Base-by-base conservation (phyloP, 2,888 invertebrate genomes). In the Odontomyia ornata region DNA sequence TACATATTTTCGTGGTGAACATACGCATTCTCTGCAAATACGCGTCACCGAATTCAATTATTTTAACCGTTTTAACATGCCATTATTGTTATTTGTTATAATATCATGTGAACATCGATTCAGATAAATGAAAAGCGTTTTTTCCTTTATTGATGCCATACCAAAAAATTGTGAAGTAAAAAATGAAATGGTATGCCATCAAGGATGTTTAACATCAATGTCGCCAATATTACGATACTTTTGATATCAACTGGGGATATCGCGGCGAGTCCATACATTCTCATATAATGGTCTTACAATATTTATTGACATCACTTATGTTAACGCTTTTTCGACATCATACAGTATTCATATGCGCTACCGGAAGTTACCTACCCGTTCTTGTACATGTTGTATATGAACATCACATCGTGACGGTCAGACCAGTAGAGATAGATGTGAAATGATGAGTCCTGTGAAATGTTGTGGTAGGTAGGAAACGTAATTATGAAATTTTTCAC, bases 401-500 rank as follows among this genome's bases (percentile, higher is more conserved):
- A 9, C 9, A 36, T 36, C n/a, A n/a, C n/a, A n/a, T n/a, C n/a
- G n/a, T n/a, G n/a, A 9, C 36, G 3, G 36, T 36, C 36, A 36
- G 36, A 5, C 36, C n/a, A n/a, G n/a, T n/a, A n/a, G n/a, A 36
- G 9, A 36, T 5, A 36, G 3, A 9, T 36, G 9, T 36, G 18
- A 18, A 18, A 4, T 15, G 52, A 52, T 52, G 52, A 4, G 15
- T 52, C 7, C 15, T 13, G 15, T 18, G 15, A 52, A 52, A 52
- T 52, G 13, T 52, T 18, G n/a, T 52, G 52, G n/a, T 18, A 52
- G 5, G 52, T 52, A 15, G 52, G 9, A 36, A 4, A 52, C 13
- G 52, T 52, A 52, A 52, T 52, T 52, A 52, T 52, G 52, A 52
- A 52, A 52, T 52, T 52, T 13, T 52, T 52, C 52, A 52, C n/a